phyloP scores from a whole-genome alignment of 2,113 vertebrate genomes.

The Hippocampus mohnikei region DNA sequence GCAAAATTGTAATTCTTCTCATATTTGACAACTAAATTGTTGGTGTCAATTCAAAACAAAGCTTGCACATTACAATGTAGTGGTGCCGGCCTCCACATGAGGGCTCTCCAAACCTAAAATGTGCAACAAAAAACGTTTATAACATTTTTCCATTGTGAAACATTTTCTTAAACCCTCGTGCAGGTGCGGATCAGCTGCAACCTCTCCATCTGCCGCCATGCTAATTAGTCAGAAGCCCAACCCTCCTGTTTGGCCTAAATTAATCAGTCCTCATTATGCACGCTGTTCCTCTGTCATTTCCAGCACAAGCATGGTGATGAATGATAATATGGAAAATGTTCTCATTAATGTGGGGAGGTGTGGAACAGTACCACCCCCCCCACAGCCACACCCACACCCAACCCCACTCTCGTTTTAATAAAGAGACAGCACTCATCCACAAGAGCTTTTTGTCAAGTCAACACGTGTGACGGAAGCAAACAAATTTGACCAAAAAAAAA shows the following conservation, averaged over 20 bases:
- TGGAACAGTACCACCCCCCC: slow-evolving; percentile 19
- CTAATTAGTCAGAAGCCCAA: slow-evolving; percentile 66
- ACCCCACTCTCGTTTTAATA: slow-evolving; percentile 14
- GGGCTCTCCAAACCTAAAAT: slow-evolving; percentile 40
- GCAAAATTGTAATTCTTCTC: slow-evolving; percentile 8
- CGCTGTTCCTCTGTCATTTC: slow-evolving; percentile 72
- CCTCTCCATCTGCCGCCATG: slow-evolving; percentile 56
- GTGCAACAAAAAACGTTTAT: background rate
- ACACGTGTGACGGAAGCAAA: slow-evolving; percentile 19
- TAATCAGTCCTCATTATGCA: slow-evolving; percentile 77
- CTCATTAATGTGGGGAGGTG: slow-evolving; percentile 68
- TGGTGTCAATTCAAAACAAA: slow-evolving; percentile 1
- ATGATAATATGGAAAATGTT: slow-evolving; percentile 71
- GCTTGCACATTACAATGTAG: slow-evolving; percentile 12
- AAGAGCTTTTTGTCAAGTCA: slow-evolving; percentile 42
- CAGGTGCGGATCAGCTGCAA: slow-evolving; percentile 65
- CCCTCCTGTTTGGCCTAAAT: slow-evolving; percentile 75
- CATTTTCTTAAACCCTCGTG: slow-evolving; percentile 24
- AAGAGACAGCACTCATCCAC: slow-evolving; percentile 59
- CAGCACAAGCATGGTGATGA: slow-evolving; percentile 66
- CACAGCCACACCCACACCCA: no score
- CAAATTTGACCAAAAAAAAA: slow-evolving; percentile 16
- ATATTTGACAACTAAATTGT: slow-evolving; percentile 2
- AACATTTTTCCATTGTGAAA: slow-evolving; percentile 16
- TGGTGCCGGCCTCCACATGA: slow-evolving; percentile 48